Evolutionary conservation across 2,113 vertebrate genomes (phyloP).

Genomic region (Ascaphus truei): DNA sequence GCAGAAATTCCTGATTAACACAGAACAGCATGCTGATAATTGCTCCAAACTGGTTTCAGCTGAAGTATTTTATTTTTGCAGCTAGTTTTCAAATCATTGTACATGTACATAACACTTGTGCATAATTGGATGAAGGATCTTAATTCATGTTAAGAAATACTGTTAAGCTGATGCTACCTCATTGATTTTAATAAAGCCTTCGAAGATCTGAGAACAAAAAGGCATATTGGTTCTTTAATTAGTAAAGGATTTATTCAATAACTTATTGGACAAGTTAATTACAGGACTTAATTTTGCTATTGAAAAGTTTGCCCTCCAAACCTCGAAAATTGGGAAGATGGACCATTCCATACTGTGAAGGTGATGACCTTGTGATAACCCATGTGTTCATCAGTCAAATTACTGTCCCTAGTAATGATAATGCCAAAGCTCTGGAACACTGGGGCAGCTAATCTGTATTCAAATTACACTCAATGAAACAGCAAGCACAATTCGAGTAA

Average conservation of each 20-base stretch:
- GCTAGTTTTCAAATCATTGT: slow-evolving; percentile 47
- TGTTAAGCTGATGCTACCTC: slow-evolving; percentile 57
- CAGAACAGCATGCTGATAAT: slow-evolving; percentile 23
- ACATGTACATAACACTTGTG: slow-evolving; percentile 27
- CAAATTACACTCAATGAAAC: slow-evolving; percentile 82
- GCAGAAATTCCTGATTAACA: not conserved
- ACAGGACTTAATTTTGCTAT: slow-evolving; percentile 70
- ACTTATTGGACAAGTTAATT: slow-evolving; percentile 71
- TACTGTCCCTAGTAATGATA: slow-evolving; percentile 79
- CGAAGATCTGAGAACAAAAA: slow-evolving; percentile 55
- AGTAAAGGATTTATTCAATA: slow-evolving; percentile 77
- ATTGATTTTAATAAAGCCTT: slow-evolving; percentile 66
- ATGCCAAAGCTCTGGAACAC: slow-evolving; percentile 83
- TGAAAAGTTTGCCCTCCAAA: slow-evolving; percentile 63
- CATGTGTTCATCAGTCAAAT: slow-evolving; percentile 83
- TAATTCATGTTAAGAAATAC: slow-evolving; percentile 47
- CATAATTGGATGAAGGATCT: slow-evolving; percentile 56
- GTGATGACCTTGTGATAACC: slow-evolving; percentile 93
- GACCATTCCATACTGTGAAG: slow-evolving; percentile 56
- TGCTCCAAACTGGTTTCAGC: slow-evolving; percentile 23
- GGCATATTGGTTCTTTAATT: slow-evolving; percentile 64
- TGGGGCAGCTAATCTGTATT: slow-evolving; percentile 90
- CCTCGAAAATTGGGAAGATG: slow-evolving; percentile 54
- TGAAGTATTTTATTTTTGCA: slow-evolving; percentile 13
- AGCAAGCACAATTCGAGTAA: slow-evolving; percentile 68